Evolutionary conservation across 2,113 vertebrate genomes (phyloP), one percentile per base, ranked within the genome.

Genomic region (Leptobrachium leishanense): DNA sequence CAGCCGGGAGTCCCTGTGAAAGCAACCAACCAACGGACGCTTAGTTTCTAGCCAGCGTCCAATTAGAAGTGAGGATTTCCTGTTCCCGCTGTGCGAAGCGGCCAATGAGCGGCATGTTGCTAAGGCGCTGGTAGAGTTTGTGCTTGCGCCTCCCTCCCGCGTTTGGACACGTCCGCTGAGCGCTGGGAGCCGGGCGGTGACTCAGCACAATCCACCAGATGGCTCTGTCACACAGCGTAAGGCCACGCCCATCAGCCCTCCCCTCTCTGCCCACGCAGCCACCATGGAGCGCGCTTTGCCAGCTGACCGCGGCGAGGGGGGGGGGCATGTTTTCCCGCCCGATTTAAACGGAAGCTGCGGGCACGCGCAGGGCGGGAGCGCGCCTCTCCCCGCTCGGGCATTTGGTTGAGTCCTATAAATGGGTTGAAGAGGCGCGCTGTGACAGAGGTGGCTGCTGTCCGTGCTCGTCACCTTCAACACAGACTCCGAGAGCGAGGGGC

Each of bases 391-490:
- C 86, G 83, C 89, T 87, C 90, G 90, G 91, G 88, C 46, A 8
- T 88, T 88, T 85, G 84, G 89, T 87, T 41, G 63, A 76, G 89
- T 92, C 92, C 93, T 94, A 94, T 94, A 94, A 93, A 94, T 94
- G 92, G 93, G 90, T 86, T 83, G 84, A 86, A 89, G 63, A 43
- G 42, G 71, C 57, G 64, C 57, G 64, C 41, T 9, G 15, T 2
- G 31, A 50, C 46, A 50, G 46, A 50, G 46, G 46, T 50, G 4
- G 8, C 46, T 8, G 46, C 46, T 50, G 46, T 50, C 46, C 46
- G 70, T 68, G 6, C 39, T 5, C 42, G 65, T 57, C 10, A 11
- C 11, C 50, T 31, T 31, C 20, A 31, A 31, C 20, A 31, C 20
- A 31, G 20, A 31, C 20, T 31, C 20, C 20, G 20, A 31, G 20